Conservation (phyloP, 2,888 invertebrate genomes). For the Lasioglossum zephyrum region DNA sequence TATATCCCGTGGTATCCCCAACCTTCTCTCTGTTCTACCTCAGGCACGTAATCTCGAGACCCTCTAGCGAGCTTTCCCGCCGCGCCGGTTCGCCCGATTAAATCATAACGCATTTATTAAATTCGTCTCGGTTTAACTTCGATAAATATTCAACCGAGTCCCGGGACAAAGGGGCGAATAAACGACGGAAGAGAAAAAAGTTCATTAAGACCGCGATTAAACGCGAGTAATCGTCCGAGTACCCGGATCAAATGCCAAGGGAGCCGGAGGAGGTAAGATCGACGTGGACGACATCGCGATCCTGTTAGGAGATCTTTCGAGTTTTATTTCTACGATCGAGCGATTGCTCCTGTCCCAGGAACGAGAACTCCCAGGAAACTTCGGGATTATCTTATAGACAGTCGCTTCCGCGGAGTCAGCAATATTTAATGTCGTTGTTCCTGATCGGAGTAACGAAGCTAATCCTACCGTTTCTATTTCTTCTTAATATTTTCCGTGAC, state of each 20-base stretch:
- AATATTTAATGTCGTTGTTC: slow-evolving; percentile 8
- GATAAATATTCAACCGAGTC: slow-evolving; percentile 67
- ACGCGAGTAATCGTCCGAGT: slow-evolving; percentile 3
- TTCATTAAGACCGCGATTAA: slow-evolving; percentile 29
- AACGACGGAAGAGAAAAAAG: slow-evolving; percentile 24
- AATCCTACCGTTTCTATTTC: background rate
- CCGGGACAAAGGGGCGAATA: slow-evolving; percentile 31
- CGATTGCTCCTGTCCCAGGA: background rate
- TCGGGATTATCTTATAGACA: background rate
- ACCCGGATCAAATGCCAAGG: background rate
- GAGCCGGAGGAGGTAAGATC: background rate
- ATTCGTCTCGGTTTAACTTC: slow-evolving; percentile 69
- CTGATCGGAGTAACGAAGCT: background rate
- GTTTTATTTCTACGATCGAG: slow-evolving; percentile 2
- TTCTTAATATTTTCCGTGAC: background rate
- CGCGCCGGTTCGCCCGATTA: slow-evolving; percentile 63
- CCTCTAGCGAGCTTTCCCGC: slow-evolving; percentile 43
- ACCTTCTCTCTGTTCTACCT: background rate
- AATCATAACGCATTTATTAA: slow-evolving; percentile 77
- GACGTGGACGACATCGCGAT: background rate
- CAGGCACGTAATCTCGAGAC: slow-evolving; percentile 53
- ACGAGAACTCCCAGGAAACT: background rate
- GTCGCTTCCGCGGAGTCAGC: background rate
- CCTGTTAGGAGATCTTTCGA: slow-evolving; percentile 16
- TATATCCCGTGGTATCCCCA: slow-evolving; percentile 20